Percentiles rank a stretch among this genome's conserved stretches.
Conservation (phyloP, 1,140 invertebrate species). For the Ceratoteleas bidentatus region DNA sequence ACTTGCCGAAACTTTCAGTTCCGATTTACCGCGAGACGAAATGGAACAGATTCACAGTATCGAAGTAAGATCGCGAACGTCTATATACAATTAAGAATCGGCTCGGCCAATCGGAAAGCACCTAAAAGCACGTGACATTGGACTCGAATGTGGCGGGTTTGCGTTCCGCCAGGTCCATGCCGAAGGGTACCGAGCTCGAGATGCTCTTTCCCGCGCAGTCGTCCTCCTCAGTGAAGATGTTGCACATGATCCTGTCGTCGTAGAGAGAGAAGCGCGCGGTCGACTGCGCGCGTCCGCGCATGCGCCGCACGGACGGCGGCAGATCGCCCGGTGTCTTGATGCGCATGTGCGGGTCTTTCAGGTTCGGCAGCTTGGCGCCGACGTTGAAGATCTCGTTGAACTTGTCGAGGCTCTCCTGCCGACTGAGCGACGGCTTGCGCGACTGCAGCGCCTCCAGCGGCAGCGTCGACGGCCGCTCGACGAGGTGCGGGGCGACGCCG, state of each 20-base stretch:
- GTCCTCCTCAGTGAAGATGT: conserved; percentile 76
- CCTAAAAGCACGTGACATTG: conserved; percentile 75
- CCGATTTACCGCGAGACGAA: no score
- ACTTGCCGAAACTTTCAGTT: no score
- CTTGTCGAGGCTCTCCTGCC: conserved; percentile 83
- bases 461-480: conserved; percentile 73
- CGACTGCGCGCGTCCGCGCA: conserved; percentile 81
- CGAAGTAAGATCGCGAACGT: no score
- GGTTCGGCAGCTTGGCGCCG: conserved; percentile 81
- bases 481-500: conserved; percentile 64
- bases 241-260: conserved; percentile 92
- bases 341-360: conserved; percentile 87
- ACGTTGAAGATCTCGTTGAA: conserved; percentile 86
- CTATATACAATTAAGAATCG: no score
- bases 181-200: conserved; percentile 77
- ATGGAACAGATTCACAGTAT: no score
- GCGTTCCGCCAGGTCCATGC: conserved; percentile 75
- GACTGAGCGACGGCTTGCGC: conserved; percentile 60
- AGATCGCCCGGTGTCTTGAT: conserved; percentile 92
- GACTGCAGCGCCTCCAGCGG: conserved; percentile 66
- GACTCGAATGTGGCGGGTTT: conserved; percentile 76
- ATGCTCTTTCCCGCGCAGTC: conserved; percentile 70
- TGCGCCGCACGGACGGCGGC: conserved; percentile 87
- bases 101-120: no score
- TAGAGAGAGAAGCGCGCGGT: conserved; percentile 89